Evolutionary conservation across 2,888 invertebrate genomes (phyloP).

Genomic region (Drosophila borealis): DNA sequence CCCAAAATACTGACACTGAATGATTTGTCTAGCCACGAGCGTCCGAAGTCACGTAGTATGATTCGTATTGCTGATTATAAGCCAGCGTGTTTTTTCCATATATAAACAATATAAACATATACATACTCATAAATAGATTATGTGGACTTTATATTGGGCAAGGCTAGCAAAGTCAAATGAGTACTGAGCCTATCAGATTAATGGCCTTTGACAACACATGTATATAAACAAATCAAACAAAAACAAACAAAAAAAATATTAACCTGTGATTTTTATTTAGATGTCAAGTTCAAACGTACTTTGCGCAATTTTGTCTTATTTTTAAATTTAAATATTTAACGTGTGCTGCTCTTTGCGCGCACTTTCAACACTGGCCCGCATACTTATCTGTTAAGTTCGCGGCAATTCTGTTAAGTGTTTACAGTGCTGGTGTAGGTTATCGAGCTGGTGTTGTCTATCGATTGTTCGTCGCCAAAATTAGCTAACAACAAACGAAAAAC

Average conservation of each 20-base stretch:
- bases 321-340: conserved; percentile 29
- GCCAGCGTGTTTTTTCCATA: conserved; percentile 29
- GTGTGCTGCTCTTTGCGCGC: background rate
- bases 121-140: conserved; percentile 22
- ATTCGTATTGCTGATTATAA: conserved; percentile 47
- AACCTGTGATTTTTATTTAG: background rate
- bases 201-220: background rate
- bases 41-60: conserved; percentile 51
- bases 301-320: background rate
- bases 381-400: background rate
- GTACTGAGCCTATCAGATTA: background rate
- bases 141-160: conserved; percentile 27
- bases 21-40: conserved; percentile 52
- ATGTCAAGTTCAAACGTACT: conserved; percentile 1
- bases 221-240: background rate
- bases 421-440: conserved; percentile 8
- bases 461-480: conserved; percentile 60
- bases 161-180: conserved; percentile 11
- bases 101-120: conserved; percentile 3
- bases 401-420: conserved; percentile 1
- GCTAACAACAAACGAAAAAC: conserved; percentile 65
- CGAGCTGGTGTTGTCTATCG: conserved; percentile 18
- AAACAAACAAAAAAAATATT: conserved; percentile 3
- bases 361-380: conserved; percentile 25
- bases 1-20: conserved; percentile 34